phyloP scores from a whole-genome alignment of 2,113 vertebrate genomes.

The Vulpes ferrilata region DNA sequence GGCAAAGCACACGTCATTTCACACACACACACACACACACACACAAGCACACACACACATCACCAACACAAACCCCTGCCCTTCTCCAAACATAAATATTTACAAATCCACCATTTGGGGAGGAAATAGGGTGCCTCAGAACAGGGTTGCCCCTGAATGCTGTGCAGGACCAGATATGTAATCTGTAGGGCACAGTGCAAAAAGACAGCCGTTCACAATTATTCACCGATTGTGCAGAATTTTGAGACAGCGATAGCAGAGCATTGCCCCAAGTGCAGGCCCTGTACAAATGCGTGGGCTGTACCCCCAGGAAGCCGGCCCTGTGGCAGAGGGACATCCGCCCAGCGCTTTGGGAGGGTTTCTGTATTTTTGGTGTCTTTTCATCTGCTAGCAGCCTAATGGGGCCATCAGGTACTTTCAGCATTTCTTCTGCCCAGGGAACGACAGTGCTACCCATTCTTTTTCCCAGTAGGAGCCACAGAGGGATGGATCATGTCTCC shows the following conservation, averaged over 20 bases:
- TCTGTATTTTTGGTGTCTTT: neutral
- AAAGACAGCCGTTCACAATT: neutral
- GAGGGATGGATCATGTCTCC: neutral
- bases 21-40: neutral
- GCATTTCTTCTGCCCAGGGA: neutral
- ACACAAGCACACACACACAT: neutral
- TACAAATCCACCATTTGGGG: neutral
- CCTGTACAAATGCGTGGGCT: accelerated
- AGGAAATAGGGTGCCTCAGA: neutral
- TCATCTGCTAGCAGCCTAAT: neutral
- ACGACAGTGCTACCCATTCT: neutral
- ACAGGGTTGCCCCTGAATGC: neutral
- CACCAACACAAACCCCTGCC: neutral
- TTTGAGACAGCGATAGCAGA: neutral
- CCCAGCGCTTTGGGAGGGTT: neutral
- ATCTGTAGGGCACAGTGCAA: neutral
- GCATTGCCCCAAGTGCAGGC: neutral
- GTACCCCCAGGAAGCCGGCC: neutral
- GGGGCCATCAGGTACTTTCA: neutral
- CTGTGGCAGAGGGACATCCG: neutral
- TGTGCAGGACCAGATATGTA: neutral
- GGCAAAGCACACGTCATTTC: neutral
- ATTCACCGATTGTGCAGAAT: neutral
- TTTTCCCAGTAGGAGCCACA: neutral
- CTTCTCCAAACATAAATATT: neutral